Base-by-base conservation (phyloP, 2,797 vertebrate species). In the Clarias platycephalus region DNA sequence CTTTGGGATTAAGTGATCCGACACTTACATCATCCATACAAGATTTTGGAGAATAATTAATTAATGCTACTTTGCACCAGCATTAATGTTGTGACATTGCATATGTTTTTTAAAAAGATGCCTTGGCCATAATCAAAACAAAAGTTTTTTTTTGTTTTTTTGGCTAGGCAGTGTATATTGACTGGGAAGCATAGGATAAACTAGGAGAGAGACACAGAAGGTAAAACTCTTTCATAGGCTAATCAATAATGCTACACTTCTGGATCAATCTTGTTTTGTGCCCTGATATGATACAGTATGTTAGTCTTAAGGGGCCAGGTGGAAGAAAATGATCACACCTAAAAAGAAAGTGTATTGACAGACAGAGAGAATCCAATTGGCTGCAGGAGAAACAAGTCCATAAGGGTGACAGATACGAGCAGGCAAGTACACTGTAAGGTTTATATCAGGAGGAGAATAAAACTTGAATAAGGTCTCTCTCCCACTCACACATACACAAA, bases 241-340 rank as follows among this genome's bases (percentile, higher is more conserved):
- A 86, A 87, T 86, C 84, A 85, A 87, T 83, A 57, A 81, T 58
- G 64, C 57, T 80, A 63, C 64, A 66, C 28, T 16, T 89, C 66
- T 64, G 44, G 67, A 60, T 77, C 28, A 24, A n/a, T 77, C 20
- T 15, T 77, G 75, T 40, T 77, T 77, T 37, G 55, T 34, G 75
- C 57, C 0, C 49, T 75, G 88, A 82, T 86, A 82, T 88, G 86
- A 80, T 87, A 63, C 31, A 60, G 57, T 31, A 31, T 31, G 31
- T 31, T 31, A 15, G 60, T 88, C 84, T 83, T 79, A 70, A 31
- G 66, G 86, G 79, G 40, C 72, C 78, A 83, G 71, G 70, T 63
- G 55, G 60, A 75, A 49, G 74, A 75, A 72, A 84, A 88, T 82
- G 68, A 87, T 86, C 85, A 86, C 83, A 88, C 77, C 57, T 82